A percentile compares a stretch with the other conserved stretches of the same genome.
Conservation (phyloP, 2,797 vertebrate species). For the Crenichthys baileyi region DNA sequence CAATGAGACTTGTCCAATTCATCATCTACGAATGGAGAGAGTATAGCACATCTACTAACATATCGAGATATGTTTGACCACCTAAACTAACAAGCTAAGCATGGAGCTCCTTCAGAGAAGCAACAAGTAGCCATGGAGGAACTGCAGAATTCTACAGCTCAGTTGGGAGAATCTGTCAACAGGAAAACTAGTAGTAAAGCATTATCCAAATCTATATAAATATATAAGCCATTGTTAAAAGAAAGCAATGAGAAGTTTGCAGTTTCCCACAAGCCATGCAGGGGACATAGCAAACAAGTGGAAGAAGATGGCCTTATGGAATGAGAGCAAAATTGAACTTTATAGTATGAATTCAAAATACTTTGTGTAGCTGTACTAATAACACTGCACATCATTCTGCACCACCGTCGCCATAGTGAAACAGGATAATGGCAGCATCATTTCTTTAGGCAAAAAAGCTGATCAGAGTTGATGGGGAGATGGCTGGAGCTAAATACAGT, state of each 20-base stretch:
- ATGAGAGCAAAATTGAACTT: neutral
- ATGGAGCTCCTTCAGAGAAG: no score
- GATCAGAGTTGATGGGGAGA: neutral
- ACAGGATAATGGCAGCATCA: neutral
- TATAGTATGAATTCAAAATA: neutral
- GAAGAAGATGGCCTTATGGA: neutral
- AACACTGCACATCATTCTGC: neutral
- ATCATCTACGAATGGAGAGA: no score
- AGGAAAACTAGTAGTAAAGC: neutral
- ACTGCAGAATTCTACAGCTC: neutral
- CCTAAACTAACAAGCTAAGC: no score
- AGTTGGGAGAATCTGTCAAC: neutral
- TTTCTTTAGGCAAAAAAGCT: neutral
- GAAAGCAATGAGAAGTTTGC: neutral
- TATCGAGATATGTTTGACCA: no score
- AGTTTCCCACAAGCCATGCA: neutral
- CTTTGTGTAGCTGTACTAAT: neutral
- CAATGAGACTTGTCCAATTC: no score
- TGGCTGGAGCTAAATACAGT: neutral
- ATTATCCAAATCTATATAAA: neutral
- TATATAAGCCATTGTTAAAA: neutral
- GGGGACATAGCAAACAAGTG: neutral
- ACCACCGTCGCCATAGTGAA: neutral
- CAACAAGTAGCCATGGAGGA: neutral
- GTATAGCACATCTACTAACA: no score